These are phyloP conservation scores for Tetramorium bicarinatum DNA, from an alignment of 2,888 invertebrate genomes.

Conservation along the genomic window DNA sequence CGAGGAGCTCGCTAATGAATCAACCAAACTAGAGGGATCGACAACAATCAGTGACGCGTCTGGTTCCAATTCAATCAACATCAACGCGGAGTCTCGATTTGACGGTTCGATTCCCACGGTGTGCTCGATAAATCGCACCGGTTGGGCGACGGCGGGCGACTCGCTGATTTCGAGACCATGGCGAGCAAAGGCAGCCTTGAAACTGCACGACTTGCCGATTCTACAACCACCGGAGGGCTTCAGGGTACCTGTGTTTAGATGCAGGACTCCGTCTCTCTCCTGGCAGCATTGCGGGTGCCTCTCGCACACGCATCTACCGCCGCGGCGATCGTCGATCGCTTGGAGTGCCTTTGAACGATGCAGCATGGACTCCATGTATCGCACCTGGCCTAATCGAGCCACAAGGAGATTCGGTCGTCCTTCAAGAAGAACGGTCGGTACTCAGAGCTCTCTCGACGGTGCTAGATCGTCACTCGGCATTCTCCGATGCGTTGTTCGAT, in stretches of 20 bases:
- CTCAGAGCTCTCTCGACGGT: constrained; percentile 72
- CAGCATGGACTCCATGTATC: constrained; percentile 76
- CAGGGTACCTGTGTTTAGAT: constrained; percentile 69
- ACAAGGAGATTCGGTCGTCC: constrained; percentile 64
- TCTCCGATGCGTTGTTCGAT: constrained; percentile 69
- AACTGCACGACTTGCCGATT: constrained; percentile 71
- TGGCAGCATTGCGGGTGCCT: constrained; percentile 77
- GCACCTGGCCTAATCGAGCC: constrained; percentile 81
- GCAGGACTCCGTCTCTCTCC: constrained; percentile 68
- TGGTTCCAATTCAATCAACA: not conserved
- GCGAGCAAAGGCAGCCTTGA: constrained; percentile 37
- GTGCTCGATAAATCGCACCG: not conserved
- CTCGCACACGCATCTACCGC: constrained; percentile 77
- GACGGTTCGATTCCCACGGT: not conserved
- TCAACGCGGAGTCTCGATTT: not conserved
- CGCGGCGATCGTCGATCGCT: constrained; percentile 73
- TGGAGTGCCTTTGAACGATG: constrained; percentile 78
- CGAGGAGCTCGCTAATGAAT: not conserved
- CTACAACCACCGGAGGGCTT: constrained; percentile 79
- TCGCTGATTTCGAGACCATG: constrained; percentile 37
- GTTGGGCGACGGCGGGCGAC: not conserved
- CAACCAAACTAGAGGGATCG: not conserved
- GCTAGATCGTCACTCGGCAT: constrained; percentile 65
- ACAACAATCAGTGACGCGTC: not conserved
- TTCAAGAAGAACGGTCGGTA: constrained; percentile 67